A percentile compares a stretch with the other conserved stretches of the same genome.
Conservation (phyloP, 2,888 invertebrate genomes). For the Sesia apiformis region DNA sequence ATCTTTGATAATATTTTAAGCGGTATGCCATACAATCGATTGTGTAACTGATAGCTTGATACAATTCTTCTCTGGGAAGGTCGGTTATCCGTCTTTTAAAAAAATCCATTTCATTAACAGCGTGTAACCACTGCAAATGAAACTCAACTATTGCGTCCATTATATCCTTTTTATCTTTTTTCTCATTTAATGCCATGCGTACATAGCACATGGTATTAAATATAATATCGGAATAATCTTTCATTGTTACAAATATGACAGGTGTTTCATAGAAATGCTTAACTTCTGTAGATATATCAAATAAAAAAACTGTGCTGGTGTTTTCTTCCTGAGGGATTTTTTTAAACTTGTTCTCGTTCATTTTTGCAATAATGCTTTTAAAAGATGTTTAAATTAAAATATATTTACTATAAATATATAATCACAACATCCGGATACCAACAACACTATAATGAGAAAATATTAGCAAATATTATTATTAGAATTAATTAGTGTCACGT, state of each 20-base stretch:
- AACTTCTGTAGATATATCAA: slow-evolving; percentile 47
- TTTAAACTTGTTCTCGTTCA: too few species aligned
- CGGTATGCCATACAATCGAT: slow-evolving; percentile 44
- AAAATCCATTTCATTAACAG: slow-evolving; percentile 44
- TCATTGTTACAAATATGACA: slow-evolving; percentile 45
- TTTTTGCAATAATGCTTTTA: too few species aligned
- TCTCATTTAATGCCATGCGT: slow-evolving; percentile 27
- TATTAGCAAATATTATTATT: too few species aligned
- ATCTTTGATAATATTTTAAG: slow-evolving; percentile 43
- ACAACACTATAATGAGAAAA: too few species aligned
- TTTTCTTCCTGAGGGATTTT: too few species aligned
- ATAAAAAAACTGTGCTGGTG: slow-evolving; percentile 24
- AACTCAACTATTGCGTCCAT: slow-evolving; percentile 48
- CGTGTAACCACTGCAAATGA: slow-evolving; percentile 54
- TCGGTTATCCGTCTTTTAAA: slow-evolving; percentile 29
- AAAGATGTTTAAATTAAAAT: too few species aligned
- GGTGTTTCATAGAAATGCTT: slow-evolving; percentile 57
- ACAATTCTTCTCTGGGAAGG: slow-evolving; percentile 36
- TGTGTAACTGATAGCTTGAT: slow-evolving; percentile 43
- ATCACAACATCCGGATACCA: too few species aligned
- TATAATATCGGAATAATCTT: slow-evolving; percentile 47
- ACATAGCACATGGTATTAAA: slow-evolving; percentile 47
- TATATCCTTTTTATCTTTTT: slow-evolving; percentile 13
- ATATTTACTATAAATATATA: too few species aligned
- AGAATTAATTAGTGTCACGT: too few species aligned